These are phyloP conservation scores for Rhimphoctona megacephalus DNA, from an alignment of 2,888 invertebrate species.

Conservation along the genomic window DNA sequence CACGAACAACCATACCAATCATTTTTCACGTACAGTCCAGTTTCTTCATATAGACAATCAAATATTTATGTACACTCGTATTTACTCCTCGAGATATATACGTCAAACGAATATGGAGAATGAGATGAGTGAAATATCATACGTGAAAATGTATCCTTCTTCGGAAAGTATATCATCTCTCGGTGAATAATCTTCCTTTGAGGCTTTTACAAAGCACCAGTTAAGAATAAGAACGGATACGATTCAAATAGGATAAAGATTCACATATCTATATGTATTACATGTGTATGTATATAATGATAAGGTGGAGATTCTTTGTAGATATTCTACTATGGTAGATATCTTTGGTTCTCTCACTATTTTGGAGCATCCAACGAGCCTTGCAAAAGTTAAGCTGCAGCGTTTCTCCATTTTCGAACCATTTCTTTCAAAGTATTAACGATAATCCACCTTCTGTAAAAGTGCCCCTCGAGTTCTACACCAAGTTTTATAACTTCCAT, in stretches of 20 bases:
- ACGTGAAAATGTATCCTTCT: neutral
- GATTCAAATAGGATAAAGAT: conserved; percentile 36
- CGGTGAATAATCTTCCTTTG: conserved; percentile 28
- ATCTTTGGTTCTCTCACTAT: conserved; percentile 42
- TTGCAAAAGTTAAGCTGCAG: conserved; percentile 29
- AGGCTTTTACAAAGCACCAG: conserved; percentile 34
- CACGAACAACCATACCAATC: neutral
- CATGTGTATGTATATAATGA: conserved; percentile 26
- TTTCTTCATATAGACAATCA: neutral
- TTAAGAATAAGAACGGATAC: conserved; percentile 43
- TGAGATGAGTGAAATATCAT: conserved; percentile 39
- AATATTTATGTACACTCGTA: neutral
- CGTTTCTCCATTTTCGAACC: conserved; percentile 65
- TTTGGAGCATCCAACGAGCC: conserved; percentile 29
- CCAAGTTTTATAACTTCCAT: conserved; percentile 23
- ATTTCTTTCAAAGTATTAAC: conserved; percentile 76
- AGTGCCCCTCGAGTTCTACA: conserved; percentile 24
- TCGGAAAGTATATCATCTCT: conserved; percentile 26
- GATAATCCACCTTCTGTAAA: conserved; percentile 72
- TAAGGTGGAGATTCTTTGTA: conserved; percentile 47
- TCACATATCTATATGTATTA: conserved; percentile 16
- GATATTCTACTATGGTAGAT: conserved; percentile 35
- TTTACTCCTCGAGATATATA: conserved; percentile 15
- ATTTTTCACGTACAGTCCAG: neutral
- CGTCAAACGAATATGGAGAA: conserved; percentile 19